Conservation (phyloP, 2,113 vertebrate species). For the Sinocyclocheilus maitianheensis region DNA sequence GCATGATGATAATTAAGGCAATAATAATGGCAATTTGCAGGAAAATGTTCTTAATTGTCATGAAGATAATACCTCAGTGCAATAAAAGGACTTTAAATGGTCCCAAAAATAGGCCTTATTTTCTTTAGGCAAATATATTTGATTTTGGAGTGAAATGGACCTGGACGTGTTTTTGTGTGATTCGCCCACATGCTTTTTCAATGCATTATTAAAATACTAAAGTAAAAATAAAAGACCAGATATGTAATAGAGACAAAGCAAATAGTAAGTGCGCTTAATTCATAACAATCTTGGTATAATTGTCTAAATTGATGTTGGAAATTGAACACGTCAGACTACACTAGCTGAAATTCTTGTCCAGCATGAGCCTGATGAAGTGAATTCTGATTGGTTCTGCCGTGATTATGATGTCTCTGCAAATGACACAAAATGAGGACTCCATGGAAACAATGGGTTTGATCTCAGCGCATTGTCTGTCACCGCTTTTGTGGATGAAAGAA, state of each 20-base stretch:
- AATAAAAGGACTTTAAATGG: background rate
- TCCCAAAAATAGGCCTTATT: background rate
- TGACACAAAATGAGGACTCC: slow-evolving; percentile 32
- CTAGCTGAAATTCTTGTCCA: background rate
- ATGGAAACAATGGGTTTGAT: slow-evolving; percentile 38
- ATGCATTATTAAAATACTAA: background rate
- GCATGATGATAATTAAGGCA: background rate
- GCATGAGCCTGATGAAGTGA: background rate
- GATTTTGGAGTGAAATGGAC: background rate
- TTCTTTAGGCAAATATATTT: background rate
- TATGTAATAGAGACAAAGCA: background rate
- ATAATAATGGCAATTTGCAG: background rate
- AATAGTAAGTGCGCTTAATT: background rate
- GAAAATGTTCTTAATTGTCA: background rate
- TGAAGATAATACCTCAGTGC: background rate
- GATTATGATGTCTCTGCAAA: slow-evolving; percentile 37
- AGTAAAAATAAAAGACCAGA: background rate
- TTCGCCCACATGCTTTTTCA: background rate
- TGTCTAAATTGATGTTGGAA: background rate
- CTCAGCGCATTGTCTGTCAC: slow-evolving; percentile 5
- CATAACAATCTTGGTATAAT: background rate
- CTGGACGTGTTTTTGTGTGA: background rate
- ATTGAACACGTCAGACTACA: background rate
- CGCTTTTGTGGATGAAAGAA: slow-evolving; percentile 19
- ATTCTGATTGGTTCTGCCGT: slow-evolving; percentile 28